These are phyloP conservation scores for Leptarthrus brevirostris DNA, from an alignment of 2,888 invertebrate genomes.

Conservation along the genomic window DNA sequence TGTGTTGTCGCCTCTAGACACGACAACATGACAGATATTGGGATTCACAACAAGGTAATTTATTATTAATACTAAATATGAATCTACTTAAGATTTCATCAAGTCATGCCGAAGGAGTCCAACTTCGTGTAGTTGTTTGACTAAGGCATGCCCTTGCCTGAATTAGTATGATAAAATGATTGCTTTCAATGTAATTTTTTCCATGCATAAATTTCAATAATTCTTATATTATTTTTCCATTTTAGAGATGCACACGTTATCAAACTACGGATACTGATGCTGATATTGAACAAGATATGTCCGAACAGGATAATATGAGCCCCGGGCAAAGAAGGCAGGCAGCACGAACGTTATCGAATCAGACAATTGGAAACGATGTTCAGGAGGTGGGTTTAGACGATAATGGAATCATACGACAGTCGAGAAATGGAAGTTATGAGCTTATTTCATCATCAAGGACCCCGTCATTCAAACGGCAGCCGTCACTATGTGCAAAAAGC, in stretches of 20 bases:
- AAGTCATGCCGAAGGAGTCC: no score
- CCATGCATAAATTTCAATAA: no score
- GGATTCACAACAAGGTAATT: slow-evolving; percentile 70
- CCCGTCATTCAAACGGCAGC: slow-evolving; percentile 49
- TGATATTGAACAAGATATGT: slow-evolving; percentile 59
- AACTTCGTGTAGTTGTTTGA: no score
- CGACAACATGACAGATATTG: slow-evolving; percentile 77
- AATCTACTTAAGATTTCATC: no score
- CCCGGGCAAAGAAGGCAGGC: slow-evolving; percentile 60
- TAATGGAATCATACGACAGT: slow-evolving; percentile 51
- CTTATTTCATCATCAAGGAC: slow-evolving; percentile 51
- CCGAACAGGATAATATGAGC: slow-evolving; percentile 61
- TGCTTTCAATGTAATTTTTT: no score
- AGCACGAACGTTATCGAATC: slow-evolving; percentile 62
- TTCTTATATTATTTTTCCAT: background rate
- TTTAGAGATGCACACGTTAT: slow-evolving; percentile 51
- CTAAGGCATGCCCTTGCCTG: no score
- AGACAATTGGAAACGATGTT: slow-evolving; percentile 62
- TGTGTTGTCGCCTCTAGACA: slow-evolving; percentile 85
- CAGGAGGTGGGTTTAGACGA: slow-evolving; percentile 62
- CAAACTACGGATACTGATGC: slow-evolving; percentile 60
- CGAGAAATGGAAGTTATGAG: slow-evolving; percentile 53
- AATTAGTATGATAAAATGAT: no score
- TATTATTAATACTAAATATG: no score
- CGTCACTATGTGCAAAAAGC: slow-evolving; percentile 37